Conservation (phyloP, 2,113 vertebrate genomes). For the Lampris megalopsis region DNA sequence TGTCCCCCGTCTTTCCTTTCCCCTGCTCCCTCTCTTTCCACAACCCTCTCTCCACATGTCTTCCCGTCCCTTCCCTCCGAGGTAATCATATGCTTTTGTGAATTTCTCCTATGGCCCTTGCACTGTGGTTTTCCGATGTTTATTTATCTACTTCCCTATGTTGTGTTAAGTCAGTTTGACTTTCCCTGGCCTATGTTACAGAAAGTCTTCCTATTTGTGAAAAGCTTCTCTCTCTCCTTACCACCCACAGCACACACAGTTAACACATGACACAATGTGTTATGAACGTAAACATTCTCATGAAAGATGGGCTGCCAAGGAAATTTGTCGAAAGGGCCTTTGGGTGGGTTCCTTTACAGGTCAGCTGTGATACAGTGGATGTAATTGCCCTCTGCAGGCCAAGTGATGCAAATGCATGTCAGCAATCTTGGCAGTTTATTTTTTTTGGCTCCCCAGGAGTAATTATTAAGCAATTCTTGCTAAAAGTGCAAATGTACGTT, state of each 20-base stretch:
- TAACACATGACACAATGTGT: not conserved
- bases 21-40: constrained; percentile 2
- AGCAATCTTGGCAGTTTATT: not conserved
- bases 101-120: not conserved
- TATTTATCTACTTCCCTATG: constrained; percentile 2
- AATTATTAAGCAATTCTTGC: too few species aligned
- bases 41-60: not conserved
- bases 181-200: constrained; percentile 7
- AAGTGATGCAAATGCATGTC: constrained; percentile 24
- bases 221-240: not conserved
- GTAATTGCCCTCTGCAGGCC: constrained; percentile 46
- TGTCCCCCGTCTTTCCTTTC: constrained; percentile 31
- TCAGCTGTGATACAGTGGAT: not conserved
- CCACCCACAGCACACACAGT: constrained; percentile 2
- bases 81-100: constrained; percentile 32
- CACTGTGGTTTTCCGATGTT: not conserved
- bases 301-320: not conserved
- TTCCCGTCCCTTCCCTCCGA: constrained; percentile 22
- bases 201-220: not conserved
- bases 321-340: not conserved
- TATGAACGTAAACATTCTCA: constrained; percentile 6
- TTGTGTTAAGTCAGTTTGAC: constrained; percentile 16
- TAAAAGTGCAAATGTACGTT: too few species aligned
- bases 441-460: too few species aligned
- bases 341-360: not conserved